Base-by-base conservation (phyloP, 2,113 vertebrate genomes). In the Calyptomena viridis region DNA sequence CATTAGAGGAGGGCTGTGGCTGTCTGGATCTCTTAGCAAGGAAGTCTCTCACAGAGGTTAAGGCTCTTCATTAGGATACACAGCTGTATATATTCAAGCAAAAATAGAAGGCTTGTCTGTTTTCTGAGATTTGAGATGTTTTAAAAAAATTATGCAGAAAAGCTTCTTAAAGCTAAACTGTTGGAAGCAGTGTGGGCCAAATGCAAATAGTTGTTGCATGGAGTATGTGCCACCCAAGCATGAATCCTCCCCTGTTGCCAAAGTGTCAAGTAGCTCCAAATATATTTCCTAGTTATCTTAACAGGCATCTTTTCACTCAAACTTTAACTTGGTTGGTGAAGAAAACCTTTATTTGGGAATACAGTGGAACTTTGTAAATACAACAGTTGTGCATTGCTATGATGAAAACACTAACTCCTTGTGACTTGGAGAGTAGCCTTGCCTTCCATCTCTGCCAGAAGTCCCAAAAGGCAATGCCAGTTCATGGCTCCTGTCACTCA, bases 21-120 rank as follows among this genome's bases (percentile, higher is more conserved):
- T 97, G 89, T 52, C 91, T 96, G 30, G 37, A 33, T 50, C 52
- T 94, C 58, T 68, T 91, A 75, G 75, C 59, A 81, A 89, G 66
- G 80, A 84, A 78, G 24, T 46, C 86, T 81, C 86, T 96, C 74
- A 89, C 55, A 40, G 71, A 69, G 71, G 87, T 79, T 80, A 90
- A 80, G 50, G 18, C 67, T 82, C 79, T 96, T 95, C 33, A 91
- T 95, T 90, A 96, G 30, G 74, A 37, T 50, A 39, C 6, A 37
- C 8, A 93, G 16, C 42, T 93, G 60, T 31, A 55, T 79, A 40
- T 19, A 79, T 81, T 89, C 67, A 68, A 84, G 55, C 49, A 87
- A 85, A 78, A 96, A 90, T 40, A 47, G 15, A 75, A 60, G 39
- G 87, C 50, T 53, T 87, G 8, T 31, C n/a, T 46, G 30, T 27